Evolutionary conservation across 2,797 vertebrate genomes (phyloP).

Genomic region (Clamator glandarius): DNA sequence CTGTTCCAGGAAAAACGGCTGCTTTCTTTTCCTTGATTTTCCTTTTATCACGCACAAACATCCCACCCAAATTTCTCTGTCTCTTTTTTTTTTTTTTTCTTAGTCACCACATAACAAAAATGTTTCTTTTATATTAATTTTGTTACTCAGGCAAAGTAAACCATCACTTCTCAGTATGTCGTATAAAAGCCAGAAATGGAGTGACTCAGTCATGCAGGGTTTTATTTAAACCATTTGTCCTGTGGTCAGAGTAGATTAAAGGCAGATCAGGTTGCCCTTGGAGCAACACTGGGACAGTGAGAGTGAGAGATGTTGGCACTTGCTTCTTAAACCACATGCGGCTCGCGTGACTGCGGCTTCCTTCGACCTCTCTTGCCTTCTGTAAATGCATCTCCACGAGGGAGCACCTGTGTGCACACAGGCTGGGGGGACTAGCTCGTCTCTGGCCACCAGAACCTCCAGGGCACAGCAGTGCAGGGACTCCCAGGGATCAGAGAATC

Average conservation of each 20-base stretch:
- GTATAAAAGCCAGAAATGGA: slow-evolving; percentile 77
- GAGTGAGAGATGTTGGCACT: slow-evolving; percentile 85
- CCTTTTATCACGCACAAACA: slow-evolving; percentile 30
- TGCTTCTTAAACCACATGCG: slow-evolving; percentile 79
- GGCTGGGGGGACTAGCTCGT: neutral
- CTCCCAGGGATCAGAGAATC: neutral
- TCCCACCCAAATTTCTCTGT: slow-evolving; percentile 45
- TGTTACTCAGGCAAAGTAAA: slow-evolving; percentile 91
- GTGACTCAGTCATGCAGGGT: slow-evolving; percentile 86
- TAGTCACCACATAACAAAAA: slow-evolving; percentile 89
- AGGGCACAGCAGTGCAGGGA: neutral
- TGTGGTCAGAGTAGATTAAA: slow-evolving; percentile 79
- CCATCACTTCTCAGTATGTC: slow-evolving; percentile 82
- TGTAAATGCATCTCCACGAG: neutral
- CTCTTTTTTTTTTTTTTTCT: neutral
- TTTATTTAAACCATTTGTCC: slow-evolving; percentile 93
- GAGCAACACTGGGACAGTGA: slow-evolving; percentile 79
- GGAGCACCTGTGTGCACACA: slow-evolving; percentile 76
- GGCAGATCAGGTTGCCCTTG: slow-evolving; percentile 84
- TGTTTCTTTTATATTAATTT: slow-evolving; percentile 87
- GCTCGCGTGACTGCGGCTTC: slow-evolving; percentile 81
- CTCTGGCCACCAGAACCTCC: neutral
- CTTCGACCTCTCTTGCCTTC: slow-evolving; percentile 6
- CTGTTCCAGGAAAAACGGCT: slow-evolving; percentile 39
- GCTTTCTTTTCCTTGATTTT: slow-evolving; percentile 18